phyloP scores from a whole-genome alignment of 2,888 invertebrate species.

The Scaptomyza parva region DNA sequence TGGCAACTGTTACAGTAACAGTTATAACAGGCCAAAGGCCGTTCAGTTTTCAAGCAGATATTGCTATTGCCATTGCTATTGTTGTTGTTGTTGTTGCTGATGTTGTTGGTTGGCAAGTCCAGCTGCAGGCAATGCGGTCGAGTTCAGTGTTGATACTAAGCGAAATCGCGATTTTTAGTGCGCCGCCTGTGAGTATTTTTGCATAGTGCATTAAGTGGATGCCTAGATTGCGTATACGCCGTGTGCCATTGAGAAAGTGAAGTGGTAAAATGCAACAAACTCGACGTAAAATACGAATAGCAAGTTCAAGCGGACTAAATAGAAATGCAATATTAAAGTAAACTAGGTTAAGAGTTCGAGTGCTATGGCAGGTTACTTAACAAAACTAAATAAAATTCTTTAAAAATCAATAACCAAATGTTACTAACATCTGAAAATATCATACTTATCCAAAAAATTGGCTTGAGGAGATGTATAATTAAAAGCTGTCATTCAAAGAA shows the following conservation, averaged over 20 bases:
- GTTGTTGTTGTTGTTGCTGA: conserved; percentile 31
- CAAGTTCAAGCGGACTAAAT: background rate
- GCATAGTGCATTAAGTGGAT: conserved; percentile 57
- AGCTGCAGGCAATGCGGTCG: conserved; percentile 52
- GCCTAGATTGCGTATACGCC: conserved; percentile 59
- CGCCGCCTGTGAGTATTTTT: conserved; percentile 47
- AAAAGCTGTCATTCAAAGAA: background rate
- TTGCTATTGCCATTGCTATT: conserved; percentile 13
- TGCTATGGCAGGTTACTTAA: background rate
- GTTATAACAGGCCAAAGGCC: conserved; percentile 44
- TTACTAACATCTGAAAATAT: background rate
- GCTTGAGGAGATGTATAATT: background rate
- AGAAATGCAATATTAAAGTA: background rate
- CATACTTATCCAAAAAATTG: background rate
- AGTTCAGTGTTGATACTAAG: conserved; percentile 27
- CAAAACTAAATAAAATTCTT: background rate
- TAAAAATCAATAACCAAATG: background rate
- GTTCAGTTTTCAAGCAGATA: conserved; percentile 47
- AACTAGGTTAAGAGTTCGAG: background rate
- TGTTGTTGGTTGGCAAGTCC: conserved; percentile 37
- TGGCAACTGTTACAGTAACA: conserved; percentile 17
- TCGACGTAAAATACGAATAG: background rate
- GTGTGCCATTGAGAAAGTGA: background rate
- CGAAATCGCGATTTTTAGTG: conserved; percentile 57
- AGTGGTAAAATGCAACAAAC: conserved; percentile 3